These are phyloP conservation scores for Sarcophaga carnaria DNA, from an alignment of 2,888 invertebrate species.

Conservation along the genomic window DNA sequence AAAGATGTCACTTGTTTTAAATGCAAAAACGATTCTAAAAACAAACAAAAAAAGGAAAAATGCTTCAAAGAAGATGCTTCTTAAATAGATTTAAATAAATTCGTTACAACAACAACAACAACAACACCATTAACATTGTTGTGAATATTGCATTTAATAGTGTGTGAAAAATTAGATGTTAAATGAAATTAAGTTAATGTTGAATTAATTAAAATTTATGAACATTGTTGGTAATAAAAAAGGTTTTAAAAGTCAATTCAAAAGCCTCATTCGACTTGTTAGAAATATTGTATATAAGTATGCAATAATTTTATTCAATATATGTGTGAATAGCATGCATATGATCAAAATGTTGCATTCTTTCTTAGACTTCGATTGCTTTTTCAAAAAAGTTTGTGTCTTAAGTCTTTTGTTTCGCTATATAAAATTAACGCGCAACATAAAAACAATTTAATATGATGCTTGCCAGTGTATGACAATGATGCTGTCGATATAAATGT, in stretches of 20 bases:
- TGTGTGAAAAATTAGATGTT: constrained; percentile 54
- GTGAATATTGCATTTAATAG: background rate
- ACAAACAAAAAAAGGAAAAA: background rate
- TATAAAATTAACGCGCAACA: no score
- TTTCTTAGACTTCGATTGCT: no score
- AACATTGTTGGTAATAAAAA: constrained; percentile 38
- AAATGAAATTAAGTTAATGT: constrained; percentile 3
- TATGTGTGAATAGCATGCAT: background rate
- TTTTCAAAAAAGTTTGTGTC: no score
- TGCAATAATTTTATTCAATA: background rate
- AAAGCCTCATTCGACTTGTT: background rate
- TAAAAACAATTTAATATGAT: no score
- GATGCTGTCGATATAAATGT: no score
- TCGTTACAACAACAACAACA: constrained; percentile 17
- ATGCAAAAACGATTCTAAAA: constrained; percentile 62
- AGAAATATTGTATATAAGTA: background rate
- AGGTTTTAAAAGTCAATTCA: constrained; percentile 5
- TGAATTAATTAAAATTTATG: constrained; percentile 56
- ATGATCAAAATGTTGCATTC: no score
- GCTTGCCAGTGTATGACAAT: no score
- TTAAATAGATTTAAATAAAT: constrained; percentile 16
- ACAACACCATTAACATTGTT: no score
- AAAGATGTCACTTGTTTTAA: constrained; percentile 55
- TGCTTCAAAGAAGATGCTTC: background rate
- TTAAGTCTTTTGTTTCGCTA: no score